These are phyloP conservation scores for Stegodyphus mimosarum DNA, from an alignment of 1,140 invertebrate species.

Conservation along the genomic window DNA sequence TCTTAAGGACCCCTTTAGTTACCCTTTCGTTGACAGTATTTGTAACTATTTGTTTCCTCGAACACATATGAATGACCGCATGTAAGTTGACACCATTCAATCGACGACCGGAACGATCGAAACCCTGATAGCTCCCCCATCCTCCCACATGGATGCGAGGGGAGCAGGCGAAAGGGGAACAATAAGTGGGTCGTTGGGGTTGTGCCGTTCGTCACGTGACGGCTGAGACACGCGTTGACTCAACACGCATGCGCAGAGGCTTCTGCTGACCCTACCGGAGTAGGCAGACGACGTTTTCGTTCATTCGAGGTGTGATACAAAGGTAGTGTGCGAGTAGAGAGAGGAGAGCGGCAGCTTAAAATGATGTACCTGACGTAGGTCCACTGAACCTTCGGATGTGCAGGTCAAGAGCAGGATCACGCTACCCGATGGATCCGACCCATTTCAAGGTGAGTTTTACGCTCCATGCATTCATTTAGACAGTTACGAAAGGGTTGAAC, in stretches of 20 bases:
- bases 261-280: background rate
- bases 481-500: too few relatives aligned
- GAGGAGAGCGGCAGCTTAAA: background rate
- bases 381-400: background rate
- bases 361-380: background rate
- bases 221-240: conserved; percentile 30
- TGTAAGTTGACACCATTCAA: too few relatives aligned
- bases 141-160: conserved; percentile 11
- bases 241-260: conserved; percentile 23
- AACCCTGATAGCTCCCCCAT: conserved; percentile 2
- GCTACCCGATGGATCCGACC: conserved; percentile 7
- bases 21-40: too few relatives aligned
- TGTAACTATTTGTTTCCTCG: too few relatives aligned
- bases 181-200: conserved; percentile 1
- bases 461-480: background rate
- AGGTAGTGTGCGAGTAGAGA: background rate
- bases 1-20: too few relatives aligned
- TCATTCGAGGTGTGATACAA: background rate
- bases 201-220: conserved; percentile 26
- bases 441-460: conserved; percentile 14
- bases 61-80: too few relatives aligned
- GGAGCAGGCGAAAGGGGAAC: conserved; percentile 7
- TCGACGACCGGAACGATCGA: conserved; percentile 11
- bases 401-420: background rate
- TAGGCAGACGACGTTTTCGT: conserved; percentile 34